Conservation (phyloP, 2,888 invertebrate genomes). For the Tetranychus truncatus region DNA sequence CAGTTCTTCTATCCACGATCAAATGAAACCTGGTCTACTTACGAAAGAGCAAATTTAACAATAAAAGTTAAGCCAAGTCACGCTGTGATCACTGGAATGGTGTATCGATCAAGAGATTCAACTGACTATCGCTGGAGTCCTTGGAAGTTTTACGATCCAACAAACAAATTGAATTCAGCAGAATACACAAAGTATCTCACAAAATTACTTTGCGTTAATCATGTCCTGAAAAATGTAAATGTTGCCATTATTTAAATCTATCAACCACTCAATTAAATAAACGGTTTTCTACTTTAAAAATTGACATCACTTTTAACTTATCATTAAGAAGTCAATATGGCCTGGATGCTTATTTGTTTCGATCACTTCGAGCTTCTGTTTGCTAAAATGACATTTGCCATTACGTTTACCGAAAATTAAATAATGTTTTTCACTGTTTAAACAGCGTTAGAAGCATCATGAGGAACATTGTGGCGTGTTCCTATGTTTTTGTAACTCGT, state of each 20-base stretch:
- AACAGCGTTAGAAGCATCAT: no score
- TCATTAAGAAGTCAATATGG: no score
- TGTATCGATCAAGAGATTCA: not conserved
- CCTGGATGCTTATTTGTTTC: no score
- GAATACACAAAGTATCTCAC: not conserved
- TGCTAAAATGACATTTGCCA: no score
- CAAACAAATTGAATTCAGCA: not conserved
- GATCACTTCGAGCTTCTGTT: no score
- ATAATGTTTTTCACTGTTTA: no score
- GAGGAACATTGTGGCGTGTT: no score
- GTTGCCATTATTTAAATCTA: not conserved
- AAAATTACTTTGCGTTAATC: conserved; percentile 3
- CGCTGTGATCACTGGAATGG: not conserved
- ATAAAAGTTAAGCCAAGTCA: not conserved
- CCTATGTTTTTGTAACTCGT: no score
- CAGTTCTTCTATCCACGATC: not conserved
- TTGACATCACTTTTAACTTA: not conserved
- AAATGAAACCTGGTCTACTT: not conserved
- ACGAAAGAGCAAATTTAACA: not conserved
- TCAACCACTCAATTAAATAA: not conserved
- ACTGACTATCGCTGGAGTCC: not conserved
- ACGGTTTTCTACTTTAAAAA: no score
- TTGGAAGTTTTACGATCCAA: not conserved
- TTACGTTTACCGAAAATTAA: no score
- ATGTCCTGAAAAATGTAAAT: not conserved